Conservation (phyloP, 2,113 vertebrate genomes). For the Oxyruncus cristatus region DNA sequence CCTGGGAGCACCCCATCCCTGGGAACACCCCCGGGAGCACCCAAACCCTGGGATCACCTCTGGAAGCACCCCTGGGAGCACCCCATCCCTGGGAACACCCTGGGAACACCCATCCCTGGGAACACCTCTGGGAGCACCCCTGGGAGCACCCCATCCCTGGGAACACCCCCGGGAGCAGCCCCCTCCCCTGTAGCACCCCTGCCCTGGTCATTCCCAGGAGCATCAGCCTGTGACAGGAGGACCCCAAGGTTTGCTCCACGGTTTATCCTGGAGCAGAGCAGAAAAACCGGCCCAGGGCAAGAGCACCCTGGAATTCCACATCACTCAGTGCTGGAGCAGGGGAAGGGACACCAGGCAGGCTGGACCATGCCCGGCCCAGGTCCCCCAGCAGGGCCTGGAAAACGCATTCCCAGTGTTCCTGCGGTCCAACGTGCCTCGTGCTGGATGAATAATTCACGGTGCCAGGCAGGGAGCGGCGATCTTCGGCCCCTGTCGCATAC, state of each 20-base stretch:
- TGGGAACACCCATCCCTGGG: too few species aligned
- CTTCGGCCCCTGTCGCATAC: not conserved
- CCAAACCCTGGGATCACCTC: too few species aligned
- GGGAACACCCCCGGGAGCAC: too few species aligned
- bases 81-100: too few species aligned
- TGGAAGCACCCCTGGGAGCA: not conserved
- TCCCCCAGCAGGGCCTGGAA: not conserved
- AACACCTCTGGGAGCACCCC: not conserved
- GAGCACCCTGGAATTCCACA: rapidly evolving
- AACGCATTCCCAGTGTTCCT: not conserved
- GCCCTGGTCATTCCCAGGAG: not conserved
- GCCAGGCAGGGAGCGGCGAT: rapidly evolving
- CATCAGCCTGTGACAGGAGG: not conserved
- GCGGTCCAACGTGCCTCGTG: not conserved
- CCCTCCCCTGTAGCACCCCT: not conserved
- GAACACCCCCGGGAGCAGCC: too few species aligned
- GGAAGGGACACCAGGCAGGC: not conserved
- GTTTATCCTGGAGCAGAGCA: not conserved
- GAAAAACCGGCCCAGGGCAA: not conserved
- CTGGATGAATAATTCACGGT: not conserved
- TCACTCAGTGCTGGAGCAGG: rapidly evolving
- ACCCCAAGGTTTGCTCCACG: not conserved
- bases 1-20: not conserved
- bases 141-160: not conserved
- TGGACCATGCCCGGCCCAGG: rapidly evolving